Percentiles rank a stretch among this genome's conserved stretches.
Conservation (phyloP, 2,888 invertebrate genomes). For the Lithophane leautieri region DNA sequence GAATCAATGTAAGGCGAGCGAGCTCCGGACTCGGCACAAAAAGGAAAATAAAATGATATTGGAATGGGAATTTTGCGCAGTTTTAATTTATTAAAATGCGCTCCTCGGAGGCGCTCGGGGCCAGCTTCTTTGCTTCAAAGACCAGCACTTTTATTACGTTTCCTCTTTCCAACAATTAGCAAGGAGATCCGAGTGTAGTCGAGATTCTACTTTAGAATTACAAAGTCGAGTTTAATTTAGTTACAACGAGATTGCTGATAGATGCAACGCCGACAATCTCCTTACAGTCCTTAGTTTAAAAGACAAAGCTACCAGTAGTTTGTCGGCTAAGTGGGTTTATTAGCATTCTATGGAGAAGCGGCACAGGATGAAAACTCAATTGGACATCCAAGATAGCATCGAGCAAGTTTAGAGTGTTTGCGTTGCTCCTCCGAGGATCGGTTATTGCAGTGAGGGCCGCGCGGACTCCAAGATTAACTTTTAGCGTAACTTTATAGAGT, state of each 20-base stretch:
- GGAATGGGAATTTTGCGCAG: conserved; percentile 87
- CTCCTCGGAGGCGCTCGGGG: conserved; percentile 80
- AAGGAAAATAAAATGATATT: conserved; percentile 86
- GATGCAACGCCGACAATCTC: conserved; percentile 82
- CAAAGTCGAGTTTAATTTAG: conserved; percentile 84
- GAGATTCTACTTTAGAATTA: conserved; percentile 83
- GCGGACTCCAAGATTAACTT: conserved; percentile 49
- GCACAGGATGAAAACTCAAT: conserved; percentile 80
- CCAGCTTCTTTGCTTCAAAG: conserved; percentile 87
- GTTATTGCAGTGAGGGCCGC: conserved; percentile 61
- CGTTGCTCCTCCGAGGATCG: conserved; percentile 64
- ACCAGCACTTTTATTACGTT: conserved; percentile 88
- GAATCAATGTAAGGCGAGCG: conserved; percentile 81
- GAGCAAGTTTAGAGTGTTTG: conserved; percentile 73
- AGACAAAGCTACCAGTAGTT: conserved; percentile 83
- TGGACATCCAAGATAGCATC: conserved; percentile 79
- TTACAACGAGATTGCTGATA: conserved; percentile 83
- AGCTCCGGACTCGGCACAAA: conserved; percentile 74
- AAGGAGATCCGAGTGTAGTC: conserved; percentile 80
- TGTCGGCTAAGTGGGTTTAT: conserved; percentile 83
- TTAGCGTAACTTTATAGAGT: conserved; percentile 32
- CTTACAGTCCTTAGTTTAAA: conserved; percentile 75
- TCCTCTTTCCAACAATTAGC: conserved; percentile 88
- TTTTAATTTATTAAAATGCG: conserved; percentile 90
- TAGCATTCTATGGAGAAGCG: conserved; percentile 77